Percentiles rank a stretch among this genome's conserved stretches.
phyloP scores from a whole-genome alignment of 2,113 vertebrate genomes.

The Colinus virginianus region DNA sequence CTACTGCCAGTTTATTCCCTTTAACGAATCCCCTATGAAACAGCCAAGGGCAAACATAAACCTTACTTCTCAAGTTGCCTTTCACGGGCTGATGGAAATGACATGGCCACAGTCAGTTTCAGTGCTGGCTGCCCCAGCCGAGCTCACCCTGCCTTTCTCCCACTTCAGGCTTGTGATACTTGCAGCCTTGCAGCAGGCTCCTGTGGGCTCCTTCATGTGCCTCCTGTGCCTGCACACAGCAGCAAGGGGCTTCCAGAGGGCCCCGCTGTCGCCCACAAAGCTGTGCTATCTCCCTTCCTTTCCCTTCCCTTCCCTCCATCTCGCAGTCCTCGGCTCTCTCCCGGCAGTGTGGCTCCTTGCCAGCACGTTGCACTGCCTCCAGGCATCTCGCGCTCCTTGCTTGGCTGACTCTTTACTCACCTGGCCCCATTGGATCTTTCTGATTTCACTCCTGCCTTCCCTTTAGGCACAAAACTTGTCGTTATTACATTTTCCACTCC shows the following conservation, averaged over 20 bases:
- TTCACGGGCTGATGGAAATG: conserved; percentile 36
- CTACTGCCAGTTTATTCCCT: conserved; percentile 53
- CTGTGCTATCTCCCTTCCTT: not conserved
- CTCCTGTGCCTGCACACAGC: not conserved
- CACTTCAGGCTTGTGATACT: not conserved
- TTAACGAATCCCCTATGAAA: conserved; percentile 47
- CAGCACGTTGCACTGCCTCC: conserved; percentile 30
- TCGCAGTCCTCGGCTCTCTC: not conserved
- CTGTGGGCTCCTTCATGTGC: not conserved
- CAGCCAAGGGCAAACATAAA: conserved; percentile 58
- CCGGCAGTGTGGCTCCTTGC: conserved; percentile 7
- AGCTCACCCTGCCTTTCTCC: not conserved
- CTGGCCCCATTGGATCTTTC: conserved; percentile 45
- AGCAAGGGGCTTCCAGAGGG: not conserved
- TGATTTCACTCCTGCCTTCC: conserved; percentile 57
- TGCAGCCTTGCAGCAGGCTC: not conserved
- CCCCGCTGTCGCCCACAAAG: not conserved
- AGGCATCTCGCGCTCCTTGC: conserved; percentile 29
- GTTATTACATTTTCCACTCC: conserved; percentile 37
- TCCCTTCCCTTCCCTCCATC: not conserved
- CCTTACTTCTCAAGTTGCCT: conserved; percentile 56
- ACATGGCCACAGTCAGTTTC: fast-evolving
- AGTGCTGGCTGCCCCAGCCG: not conserved
- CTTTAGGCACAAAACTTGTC: conserved; percentile 62
- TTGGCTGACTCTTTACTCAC: conserved; percentile 68